Percentiles rank a stretch among this genome's conserved stretches.
These are phyloP conservation scores for Neoscelio sp. DNA, from an alignment of 2,888 invertebrate species.

Conservation along the genomic window DNA sequence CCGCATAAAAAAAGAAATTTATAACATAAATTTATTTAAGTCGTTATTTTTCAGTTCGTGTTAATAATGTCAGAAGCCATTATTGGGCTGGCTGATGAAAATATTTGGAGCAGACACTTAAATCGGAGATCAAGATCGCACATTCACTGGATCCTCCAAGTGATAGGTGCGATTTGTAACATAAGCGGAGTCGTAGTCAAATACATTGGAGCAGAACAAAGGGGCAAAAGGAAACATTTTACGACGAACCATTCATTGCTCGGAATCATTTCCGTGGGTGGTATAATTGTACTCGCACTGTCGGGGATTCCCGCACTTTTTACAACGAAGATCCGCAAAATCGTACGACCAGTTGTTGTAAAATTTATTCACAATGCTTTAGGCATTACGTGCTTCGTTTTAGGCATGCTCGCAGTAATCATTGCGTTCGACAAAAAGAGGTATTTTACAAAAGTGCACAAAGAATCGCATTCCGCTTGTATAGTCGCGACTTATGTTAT, in stretches of 20 bases:
- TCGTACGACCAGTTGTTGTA: conserved; percentile 83
- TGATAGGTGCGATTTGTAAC: conserved; percentile 84
- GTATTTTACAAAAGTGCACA: conserved; percentile 61
- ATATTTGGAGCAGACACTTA: conserved; percentile 71
- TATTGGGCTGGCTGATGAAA: conserved; percentile 72
- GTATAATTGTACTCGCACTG: conserved; percentile 83
- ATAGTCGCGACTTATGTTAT: conserved; percentile 66
- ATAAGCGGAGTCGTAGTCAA: conserved; percentile 84
- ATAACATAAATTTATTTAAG: too few relatives aligned
- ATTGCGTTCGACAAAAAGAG: conserved; percentile 72
- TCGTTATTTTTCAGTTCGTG: conserved; percentile 74
- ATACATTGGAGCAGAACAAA: conserved; percentile 68
- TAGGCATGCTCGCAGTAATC: conserved; percentile 83
- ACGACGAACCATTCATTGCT: conserved; percentile 73
- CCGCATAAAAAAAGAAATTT: too few relatives aligned
- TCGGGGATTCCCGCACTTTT: conserved; percentile 84
- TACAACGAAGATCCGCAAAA: conserved; percentile 84
- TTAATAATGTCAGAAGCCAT: conserved; percentile 79
- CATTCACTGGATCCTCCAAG: conserved; percentile 85
- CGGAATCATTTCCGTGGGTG: conserved; percentile 83
- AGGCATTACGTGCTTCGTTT: conserved; percentile 83
- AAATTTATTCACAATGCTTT: conserved; percentile 85
- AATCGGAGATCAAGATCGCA: conserved; percentile 74
- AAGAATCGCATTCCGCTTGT: conserved; percentile 53
- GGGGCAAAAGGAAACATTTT: conserved; percentile 78